Evolutionary conservation across 2,888 invertebrate species (phyloP).

Genomic region (Rhorus exstirpatorius): DNA sequence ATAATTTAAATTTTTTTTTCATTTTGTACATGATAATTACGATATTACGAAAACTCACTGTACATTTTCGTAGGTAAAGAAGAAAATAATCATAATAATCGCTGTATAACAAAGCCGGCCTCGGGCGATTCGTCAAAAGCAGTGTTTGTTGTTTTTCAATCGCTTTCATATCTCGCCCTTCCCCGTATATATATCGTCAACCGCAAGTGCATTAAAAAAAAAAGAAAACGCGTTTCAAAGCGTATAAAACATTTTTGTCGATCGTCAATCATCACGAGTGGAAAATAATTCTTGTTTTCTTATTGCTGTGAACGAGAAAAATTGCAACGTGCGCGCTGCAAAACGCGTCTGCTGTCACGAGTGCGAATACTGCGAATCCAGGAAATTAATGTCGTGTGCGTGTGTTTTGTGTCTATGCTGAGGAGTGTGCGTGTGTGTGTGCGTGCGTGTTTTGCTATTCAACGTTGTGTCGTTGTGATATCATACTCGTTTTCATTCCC

Average conservation of each 20-base stretch:
- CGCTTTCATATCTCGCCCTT: background rate
- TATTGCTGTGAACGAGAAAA: constrained; percentile 23
- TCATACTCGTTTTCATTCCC: constrained; percentile 14
- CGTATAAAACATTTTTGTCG: background rate
- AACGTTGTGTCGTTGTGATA: constrained; percentile 38
- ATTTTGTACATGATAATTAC: constrained; percentile 38
- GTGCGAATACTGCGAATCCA: constrained; percentile 7
- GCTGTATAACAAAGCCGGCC: constrained; percentile 38
- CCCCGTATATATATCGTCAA: background rate
- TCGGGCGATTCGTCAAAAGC: constrained; percentile 28
- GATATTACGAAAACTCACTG: constrained; percentile 11
- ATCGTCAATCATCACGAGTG: background rate
- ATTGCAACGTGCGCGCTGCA: constrained; percentile 42
- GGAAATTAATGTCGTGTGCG: background rate
- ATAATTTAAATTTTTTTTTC: constrained; percentile 16
- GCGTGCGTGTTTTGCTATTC: constrained; percentile 6
- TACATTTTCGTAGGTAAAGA: constrained; percentile 38
- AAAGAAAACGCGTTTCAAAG: background rate
- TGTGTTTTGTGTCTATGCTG: too few species aligned
- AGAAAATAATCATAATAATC: constrained; percentile 24
- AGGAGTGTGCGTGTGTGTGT: constrained; percentile 6
- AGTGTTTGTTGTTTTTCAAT: constrained; percentile 7
- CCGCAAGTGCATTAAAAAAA: constrained; percentile 31
- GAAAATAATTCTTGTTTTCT: background rate
- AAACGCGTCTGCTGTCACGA: constrained; percentile 41